phyloP scores from a whole-genome alignment of 2,113 vertebrate genomes.

The Pedetes capensis region DNA sequence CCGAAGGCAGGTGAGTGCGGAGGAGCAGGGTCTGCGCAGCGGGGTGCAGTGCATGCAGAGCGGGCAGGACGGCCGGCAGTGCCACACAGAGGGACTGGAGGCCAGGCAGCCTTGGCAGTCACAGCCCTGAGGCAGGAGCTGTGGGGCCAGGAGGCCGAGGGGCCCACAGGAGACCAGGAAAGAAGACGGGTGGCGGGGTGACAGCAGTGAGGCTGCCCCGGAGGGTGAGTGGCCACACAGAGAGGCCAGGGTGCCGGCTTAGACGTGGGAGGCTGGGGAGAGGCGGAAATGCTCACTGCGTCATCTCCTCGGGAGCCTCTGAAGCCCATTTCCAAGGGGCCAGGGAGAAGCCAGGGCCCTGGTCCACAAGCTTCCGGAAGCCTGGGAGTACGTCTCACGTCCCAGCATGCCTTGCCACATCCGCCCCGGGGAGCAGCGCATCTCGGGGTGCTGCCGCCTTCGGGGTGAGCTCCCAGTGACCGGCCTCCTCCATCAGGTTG shows the following conservation, averaged over 20 bases:
- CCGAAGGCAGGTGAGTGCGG: not conserved
- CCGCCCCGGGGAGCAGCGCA: fast-evolving
- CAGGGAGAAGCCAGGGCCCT: no score
- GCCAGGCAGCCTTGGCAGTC: fast-evolving
- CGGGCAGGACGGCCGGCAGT: fast-evolving
- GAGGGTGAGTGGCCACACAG: fast-evolving
- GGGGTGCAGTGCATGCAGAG: fast-evolving
- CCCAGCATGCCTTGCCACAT: fast-evolving
- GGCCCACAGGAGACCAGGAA: fast-evolving
- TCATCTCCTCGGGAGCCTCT: no score
- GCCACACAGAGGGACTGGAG: not conserved
- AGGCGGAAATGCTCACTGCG: no score
- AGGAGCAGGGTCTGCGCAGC: fast-evolving
- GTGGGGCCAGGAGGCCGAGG: fast-evolving
- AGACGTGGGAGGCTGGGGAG: fast-evolving
- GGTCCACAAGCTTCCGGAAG: not conserved
- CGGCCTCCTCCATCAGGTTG: no score
- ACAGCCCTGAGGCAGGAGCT: no score
- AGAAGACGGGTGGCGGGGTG: fast-evolving
- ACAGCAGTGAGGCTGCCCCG: no score
- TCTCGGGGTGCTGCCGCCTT: no score
- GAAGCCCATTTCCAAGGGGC: no score
- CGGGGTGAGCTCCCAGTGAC: fast-evolving
- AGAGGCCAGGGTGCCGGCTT: not conserved
- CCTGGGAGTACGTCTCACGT: fast-evolving